Evolutionary conservation across 2,113 vertebrate species (phyloP).

Genomic region (Orycteropus afer): DNA sequence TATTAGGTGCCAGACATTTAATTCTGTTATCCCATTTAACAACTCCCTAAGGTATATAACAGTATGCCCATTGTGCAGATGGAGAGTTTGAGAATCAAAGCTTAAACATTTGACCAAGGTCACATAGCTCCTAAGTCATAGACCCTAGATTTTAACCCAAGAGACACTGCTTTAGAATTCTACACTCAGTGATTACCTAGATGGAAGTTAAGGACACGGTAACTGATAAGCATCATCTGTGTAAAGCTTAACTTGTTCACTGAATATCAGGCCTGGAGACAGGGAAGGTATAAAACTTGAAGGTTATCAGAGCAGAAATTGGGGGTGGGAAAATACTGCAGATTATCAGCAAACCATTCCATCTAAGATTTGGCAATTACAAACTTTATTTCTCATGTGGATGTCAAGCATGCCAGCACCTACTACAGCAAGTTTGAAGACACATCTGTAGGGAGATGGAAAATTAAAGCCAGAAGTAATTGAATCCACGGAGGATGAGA

Average conservation of each 20-base stretch:
- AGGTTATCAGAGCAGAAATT: not conserved
- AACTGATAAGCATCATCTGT: not conserved
- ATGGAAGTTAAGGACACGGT: not conserved
- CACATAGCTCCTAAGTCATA: not conserved
- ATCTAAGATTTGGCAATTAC: not conserved
- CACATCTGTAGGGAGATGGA: not conserved
- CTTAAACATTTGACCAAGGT: not conserved
- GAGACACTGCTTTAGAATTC: not conserved
- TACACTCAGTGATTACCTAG: not conserved
- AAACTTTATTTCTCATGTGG: not conserved
- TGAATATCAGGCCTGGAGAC: not conserved
- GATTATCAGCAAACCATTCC: not conserved
- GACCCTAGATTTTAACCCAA: not conserved
- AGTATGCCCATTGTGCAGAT: not conserved
- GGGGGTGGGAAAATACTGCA: not conserved
- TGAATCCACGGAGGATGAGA: not conserved
- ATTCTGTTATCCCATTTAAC: not conserved
- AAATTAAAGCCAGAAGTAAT: not conserved
- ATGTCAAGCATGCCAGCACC: not conserved
- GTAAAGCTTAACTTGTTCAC: not conserved
- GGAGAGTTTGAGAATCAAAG: not conserved
- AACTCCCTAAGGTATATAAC: not conserved
- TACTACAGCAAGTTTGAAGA: too few relatives aligned
- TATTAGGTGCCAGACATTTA: not conserved
- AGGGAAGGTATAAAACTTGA: not conserved